phyloP scores from a whole-genome alignment of 1,140 invertebrate genomes.

The Leucophenga varia region DNA sequence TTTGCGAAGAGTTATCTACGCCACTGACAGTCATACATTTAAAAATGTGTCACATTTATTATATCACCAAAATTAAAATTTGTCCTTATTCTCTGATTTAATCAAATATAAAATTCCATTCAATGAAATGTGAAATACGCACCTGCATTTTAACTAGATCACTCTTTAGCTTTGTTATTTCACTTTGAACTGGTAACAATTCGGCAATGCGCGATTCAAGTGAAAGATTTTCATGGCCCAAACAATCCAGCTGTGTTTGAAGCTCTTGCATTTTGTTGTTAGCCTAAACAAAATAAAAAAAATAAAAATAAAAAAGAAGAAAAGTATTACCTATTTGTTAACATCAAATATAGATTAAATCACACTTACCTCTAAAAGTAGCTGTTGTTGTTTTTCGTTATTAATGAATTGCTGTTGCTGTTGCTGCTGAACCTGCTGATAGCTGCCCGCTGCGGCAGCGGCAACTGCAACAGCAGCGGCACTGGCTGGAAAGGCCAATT shows the following conservation, averaged over 20 bases:
- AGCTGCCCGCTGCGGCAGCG: constrained; percentile 35
- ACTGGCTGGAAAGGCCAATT: constrained; percentile 30
- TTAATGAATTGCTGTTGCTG: constrained; percentile 37
- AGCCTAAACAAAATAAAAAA: constrained; percentile 30
- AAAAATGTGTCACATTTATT: too few relatives aligned
- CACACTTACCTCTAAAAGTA: constrained; percentile 41
- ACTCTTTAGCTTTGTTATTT: constrained; percentile 57
- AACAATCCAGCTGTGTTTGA: constrained; percentile 44
- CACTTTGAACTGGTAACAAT: constrained; percentile 57
- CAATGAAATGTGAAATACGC: too few relatives aligned
- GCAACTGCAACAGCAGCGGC: constrained; percentile 39
- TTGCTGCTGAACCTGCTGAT: constrained; percentile 32
- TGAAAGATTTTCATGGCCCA: constrained; percentile 59
- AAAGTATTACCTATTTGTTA: too few relatives aligned
- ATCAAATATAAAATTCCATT: too few relatives aligned
- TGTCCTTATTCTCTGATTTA: too few relatives aligned
- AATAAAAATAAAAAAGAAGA: constrained; percentile 4
- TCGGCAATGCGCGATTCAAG: constrained; percentile 60
- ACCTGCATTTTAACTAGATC: constrained; percentile 59
- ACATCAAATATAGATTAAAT: background rate
- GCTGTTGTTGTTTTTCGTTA: constrained; percentile 49
- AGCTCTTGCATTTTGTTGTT: constrained; percentile 56
- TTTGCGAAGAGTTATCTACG: too few relatives aligned
- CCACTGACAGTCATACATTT: too few relatives aligned
- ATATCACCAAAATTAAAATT: too few relatives aligned